These are phyloP conservation scores for Carterocephalus palaemon DNA, from an alignment of 2,888 invertebrate species.

Conservation along the genomic window DNA sequence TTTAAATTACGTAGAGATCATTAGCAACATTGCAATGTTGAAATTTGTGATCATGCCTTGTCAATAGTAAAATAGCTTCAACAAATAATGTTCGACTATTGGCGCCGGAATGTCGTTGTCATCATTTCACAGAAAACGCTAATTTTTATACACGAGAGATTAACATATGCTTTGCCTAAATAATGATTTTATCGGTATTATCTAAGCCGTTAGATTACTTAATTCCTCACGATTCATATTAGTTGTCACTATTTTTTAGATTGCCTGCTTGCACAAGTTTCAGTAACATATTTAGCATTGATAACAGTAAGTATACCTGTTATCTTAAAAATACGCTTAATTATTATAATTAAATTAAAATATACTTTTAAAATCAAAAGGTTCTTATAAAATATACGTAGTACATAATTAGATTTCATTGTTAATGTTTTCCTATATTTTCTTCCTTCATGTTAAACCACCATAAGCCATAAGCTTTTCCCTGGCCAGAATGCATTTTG, in stretches of 20 bases:
- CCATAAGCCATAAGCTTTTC: no score
- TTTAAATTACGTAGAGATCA: no score
- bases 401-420: not conserved
- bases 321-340: no score
- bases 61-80: slow-evolving; percentile 5
- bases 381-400: not conserved
- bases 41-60: slow-evolving; percentile 2
- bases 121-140: slow-evolving; percentile 3
- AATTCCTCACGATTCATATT: no score
- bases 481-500: no score
- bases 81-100: slow-evolving; percentile 15
- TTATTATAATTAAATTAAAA: no score
- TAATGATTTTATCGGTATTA: not conserved
- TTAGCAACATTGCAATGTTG: slow-evolving; percentile 1
- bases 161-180: not conserved
- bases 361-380: not conserved
- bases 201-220: not conserved
- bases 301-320: no score
- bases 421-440: not conserved
- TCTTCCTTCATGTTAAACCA: no score
- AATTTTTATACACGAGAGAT: slow-evolving; percentile 6
- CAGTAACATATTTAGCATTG: no score
- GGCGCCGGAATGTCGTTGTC: slow-evolving; percentile 10
- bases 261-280: no score
- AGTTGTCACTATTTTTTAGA: no score